These are phyloP conservation scores for Callipepla californica DNA, from an alignment of 2,113 vertebrate species.

Conservation along the genomic window DNA sequence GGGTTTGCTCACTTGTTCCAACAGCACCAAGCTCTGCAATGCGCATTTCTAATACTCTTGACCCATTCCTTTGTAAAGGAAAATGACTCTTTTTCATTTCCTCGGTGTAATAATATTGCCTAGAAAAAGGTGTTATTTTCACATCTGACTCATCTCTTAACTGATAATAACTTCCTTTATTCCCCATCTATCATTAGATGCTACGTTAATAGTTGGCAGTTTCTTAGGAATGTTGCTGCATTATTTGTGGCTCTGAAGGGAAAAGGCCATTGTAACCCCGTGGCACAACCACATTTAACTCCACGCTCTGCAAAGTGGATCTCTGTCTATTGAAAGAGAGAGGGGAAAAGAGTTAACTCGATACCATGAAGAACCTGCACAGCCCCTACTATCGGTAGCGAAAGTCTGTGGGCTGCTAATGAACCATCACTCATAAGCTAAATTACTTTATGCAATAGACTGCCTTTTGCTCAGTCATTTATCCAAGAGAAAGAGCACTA, in stretches of 20 bases:
- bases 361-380: not conserved
- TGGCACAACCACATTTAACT: not conserved
- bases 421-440: conserved; percentile 43
- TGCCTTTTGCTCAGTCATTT: conserved; percentile 33
- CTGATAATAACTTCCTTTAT: conserved; percentile 38
- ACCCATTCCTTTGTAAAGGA: not conserved
- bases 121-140: conserved; percentile 48
- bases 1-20: not conserved
- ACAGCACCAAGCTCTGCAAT: not conserved
- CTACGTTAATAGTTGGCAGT: not conserved
- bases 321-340: not conserved
- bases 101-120: conserved; percentile 8
- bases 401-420: conserved; percentile 53
- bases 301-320: not conserved
- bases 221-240: not conserved
- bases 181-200: not conserved
- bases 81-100: conserved; percentile 32
- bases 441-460: conserved; percentile 8
- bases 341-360: not conserved
- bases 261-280: not conserved
- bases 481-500: conserved; percentile 2
- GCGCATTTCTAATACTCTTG: not conserved
- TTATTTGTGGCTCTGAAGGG: not conserved
- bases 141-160: conserved; percentile 66
- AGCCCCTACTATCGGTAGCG: not conserved